Base-by-base conservation (phyloP, 37 sponge, comb jelly and placozoan species). In the Corticium candelabrum region DNA sequence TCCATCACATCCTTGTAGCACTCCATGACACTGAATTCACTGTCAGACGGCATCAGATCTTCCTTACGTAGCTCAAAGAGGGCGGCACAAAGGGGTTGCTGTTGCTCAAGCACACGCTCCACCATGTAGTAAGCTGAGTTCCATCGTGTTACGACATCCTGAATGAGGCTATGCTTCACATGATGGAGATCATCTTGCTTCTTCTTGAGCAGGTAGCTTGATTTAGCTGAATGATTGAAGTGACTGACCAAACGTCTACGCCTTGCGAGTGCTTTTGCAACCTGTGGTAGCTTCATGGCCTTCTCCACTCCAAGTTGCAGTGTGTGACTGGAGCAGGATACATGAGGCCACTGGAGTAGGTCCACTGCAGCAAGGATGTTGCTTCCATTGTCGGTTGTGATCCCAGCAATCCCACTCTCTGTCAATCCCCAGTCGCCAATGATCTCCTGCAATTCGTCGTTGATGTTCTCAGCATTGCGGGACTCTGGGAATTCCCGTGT, bases 121-220 rank as follows among this genome's bases (percentile, higher is more conserved):
- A 80, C 29, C 85, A 84, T 80, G 30, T 84, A 71, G 67, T 72
- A 84, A 11, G 80, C 31, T 21, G 85, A 80, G 37, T 73, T 73
- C 80, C 75, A 84, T 37, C 80, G 68, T 1, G 80, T 80, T 34
- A 35, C 34, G 70, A 79, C 75, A 84, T 84, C 85, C 15, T 80
- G 69, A 29, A 79, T 21, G 27, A 79, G 11, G 4, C 37, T 35
- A 39, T 81, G 75, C 5, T 77, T 31, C 29, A 43, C 29, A 4
- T 40, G 32, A 2, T 71, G 37, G 3, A 77, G 34, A 38, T n/a
- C 27, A 2, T 3, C 4, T 2, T 81, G 75, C 74, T 74, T 37
- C 39, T 38, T 38, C 30, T 81, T 77, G 3, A 77, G 39, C 1
- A 74, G 21, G 4, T 81, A 37, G 1, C 38, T 69, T 3, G 43